Percentiles rank a stretch among this genome's conserved stretches.
Evolutionary conservation across 2,888 invertebrate species (phyloP).

Genomic region (Ceramica pisi): DNA sequence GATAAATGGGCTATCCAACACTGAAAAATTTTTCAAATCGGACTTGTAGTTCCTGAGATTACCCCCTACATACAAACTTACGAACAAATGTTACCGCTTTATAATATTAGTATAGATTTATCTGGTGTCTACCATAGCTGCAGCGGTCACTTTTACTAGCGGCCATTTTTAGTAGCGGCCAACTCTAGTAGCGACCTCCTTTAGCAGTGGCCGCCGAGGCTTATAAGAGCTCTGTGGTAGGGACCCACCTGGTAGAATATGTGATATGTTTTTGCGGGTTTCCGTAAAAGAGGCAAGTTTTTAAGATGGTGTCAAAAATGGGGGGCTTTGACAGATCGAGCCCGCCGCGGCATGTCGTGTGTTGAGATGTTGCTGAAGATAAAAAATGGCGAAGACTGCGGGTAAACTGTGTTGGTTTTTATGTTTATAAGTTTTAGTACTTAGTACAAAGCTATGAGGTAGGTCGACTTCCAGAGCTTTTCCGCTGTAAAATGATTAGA

Average conservation of each 20-base stretch:
- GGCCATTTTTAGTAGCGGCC: not conserved
- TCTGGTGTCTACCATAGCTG: too few species aligned
- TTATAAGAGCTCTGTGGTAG: not conserved
- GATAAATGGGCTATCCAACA: too few species aligned
- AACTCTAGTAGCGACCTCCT: not conserved
- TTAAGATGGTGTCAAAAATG: conserved; percentile 60
- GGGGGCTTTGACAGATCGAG: conserved; percentile 45
- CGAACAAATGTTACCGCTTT: too few species aligned
- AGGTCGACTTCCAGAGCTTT: not conserved
- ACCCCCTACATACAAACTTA: too few species aligned
- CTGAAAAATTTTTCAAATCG: too few species aligned
- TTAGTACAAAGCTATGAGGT: not conserved
- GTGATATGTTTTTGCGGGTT: conserved; percentile 31
- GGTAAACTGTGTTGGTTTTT: conserved; percentile 21
- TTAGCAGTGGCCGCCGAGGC: not conserved
- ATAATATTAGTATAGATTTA: too few species aligned
- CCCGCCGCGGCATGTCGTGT: conserved; percentile 8
- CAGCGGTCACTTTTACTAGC: not conserved
- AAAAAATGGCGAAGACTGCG: conserved; percentile 9
- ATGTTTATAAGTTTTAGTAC: not conserved
- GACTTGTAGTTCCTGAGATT: too few species aligned
- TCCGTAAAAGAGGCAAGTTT: conserved; percentile 29
- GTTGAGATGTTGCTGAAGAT: conserved; percentile 33
- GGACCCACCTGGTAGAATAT: conserved; percentile 59
- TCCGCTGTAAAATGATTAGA: not conserved